These are phyloP conservation scores for Torymus auratus DNA, from an alignment of 2,888 invertebrate species.

Conservation along the genomic window DNA sequence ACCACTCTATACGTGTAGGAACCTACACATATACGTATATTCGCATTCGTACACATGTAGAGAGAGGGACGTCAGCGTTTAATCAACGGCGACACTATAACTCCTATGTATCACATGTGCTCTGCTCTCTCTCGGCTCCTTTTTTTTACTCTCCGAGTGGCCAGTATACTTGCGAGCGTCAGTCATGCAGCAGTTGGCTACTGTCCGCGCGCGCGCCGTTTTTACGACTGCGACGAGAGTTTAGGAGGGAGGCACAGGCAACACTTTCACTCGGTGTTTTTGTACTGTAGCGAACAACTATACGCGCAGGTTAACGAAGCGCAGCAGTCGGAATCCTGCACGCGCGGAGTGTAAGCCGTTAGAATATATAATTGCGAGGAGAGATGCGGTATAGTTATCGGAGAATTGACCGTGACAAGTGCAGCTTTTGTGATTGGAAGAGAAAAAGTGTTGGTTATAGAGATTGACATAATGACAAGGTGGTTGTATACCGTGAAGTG, in stretches of 20 bases:
- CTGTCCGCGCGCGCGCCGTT: background rate
- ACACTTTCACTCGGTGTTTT: conserved; percentile 36
- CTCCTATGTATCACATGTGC: conserved; percentile 16
- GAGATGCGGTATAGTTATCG: no score
- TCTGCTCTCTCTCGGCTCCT: background rate
- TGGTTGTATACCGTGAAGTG: no score
- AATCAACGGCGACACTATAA: conserved; percentile 25
- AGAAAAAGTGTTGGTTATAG: no score
- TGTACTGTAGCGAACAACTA: background rate
- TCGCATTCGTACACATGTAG: no score
- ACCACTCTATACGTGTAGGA: background rate
- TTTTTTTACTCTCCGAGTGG: background rate
- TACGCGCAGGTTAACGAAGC: conserved; percentile 6
- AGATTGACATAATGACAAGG: no score
- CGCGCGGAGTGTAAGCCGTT: no score
- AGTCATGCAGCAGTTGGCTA: background rate
- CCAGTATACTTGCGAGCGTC: no score
- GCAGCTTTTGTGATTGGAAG: no score
- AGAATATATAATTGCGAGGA: no score
- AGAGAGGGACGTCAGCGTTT: conserved; percentile 21
- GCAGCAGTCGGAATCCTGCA: background rate
- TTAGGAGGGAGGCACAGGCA: background rate
- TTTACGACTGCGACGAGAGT: background rate
- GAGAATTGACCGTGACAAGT: no score
- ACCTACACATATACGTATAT: no score